Conservation (phyloP, 2,888 invertebrate species). For the Cyaniris semiargus region DNA sequence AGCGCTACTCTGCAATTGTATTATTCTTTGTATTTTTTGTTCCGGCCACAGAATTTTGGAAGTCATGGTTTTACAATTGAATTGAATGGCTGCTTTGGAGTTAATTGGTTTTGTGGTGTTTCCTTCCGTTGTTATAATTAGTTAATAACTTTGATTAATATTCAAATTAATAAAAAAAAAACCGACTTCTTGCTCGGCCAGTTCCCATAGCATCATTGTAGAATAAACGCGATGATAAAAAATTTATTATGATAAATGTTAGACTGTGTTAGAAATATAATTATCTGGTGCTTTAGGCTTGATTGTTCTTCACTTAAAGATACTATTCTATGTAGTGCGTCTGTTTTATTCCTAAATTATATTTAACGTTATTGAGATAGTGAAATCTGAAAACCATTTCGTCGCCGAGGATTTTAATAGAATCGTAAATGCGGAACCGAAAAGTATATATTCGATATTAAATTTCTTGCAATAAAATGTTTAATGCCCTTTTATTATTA, state of each 20-base stretch:
- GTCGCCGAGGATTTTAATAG: neutral
- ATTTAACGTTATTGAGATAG: neutral
- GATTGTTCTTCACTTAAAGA: neutral
- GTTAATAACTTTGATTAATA: neutral
- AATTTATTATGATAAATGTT: too few relatives aligned
- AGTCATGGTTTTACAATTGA: constrained; percentile 12
- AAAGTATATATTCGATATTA: constrained; percentile 26
- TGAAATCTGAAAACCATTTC: constrained; percentile 19
- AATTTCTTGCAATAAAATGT: constrained; percentile 30
- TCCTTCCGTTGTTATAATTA: neutral
- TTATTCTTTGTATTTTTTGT: constrained; percentile 14
- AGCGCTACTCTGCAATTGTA: constrained; percentile 33
- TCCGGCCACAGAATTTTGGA: constrained; percentile 5
- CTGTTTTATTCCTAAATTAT: neutral
- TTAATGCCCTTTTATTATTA: constrained; percentile 29
- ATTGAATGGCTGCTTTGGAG: neutral
- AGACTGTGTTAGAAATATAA: too few relatives aligned
- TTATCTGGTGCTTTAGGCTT: too few relatives aligned
- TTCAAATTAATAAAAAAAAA: neutral
- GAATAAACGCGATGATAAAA: too few relatives aligned
- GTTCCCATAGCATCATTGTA: too few relatives aligned
- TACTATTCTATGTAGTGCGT: neutral
- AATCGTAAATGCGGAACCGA: constrained; percentile 26
- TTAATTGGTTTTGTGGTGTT: neutral
- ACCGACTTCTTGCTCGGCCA: neutral